Percentiles rank a stretch among this genome's conserved stretches.
phyloP scores from a whole-genome alignment of 2,113 vertebrate genomes.

The Megaceryle torquata region DNA sequence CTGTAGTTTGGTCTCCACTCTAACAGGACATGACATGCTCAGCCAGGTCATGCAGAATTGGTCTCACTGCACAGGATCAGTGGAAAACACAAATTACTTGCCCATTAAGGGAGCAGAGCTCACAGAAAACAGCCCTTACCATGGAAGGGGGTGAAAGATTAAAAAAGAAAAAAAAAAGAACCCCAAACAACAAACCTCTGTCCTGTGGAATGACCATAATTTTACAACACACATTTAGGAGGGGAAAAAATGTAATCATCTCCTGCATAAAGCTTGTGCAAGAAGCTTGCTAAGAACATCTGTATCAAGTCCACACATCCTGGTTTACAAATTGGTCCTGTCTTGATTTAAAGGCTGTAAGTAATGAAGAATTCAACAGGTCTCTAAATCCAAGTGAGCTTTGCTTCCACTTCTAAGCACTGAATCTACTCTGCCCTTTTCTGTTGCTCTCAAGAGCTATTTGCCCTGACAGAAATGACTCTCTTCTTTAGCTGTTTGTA shows the following conservation, averaged over 20 bases:
- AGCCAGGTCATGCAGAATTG: background rate
- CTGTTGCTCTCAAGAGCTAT: background rate
- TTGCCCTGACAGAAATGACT: background rate
- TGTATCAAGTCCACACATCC: background rate
- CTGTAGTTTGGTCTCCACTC: background rate
- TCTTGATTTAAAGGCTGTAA: background rate
- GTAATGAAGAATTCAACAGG: background rate
- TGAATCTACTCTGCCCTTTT: background rate
- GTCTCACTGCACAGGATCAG: background rate
- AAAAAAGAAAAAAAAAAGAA: background rate
- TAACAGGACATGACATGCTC: background rate
- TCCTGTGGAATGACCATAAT: background rate
- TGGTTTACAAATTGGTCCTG: background rate
- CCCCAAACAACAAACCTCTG: background rate
- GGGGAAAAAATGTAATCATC: background rate
- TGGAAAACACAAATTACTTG: slow-evolving; percentile 12
- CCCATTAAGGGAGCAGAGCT: background rate
- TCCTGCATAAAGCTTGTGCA: background rate
- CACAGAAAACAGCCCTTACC: background rate
- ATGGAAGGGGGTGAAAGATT: background rate
- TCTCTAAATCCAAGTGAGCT: background rate
- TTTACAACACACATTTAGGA: background rate
- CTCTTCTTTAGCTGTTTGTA: background rate
- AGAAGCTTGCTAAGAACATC: background rate
- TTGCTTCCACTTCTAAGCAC: background rate